A percentile compares a stretch with the other conserved stretches of the same genome.
Conservation (phyloP, 2,797 vertebrate genomes). For the Malacoraja senta region DNA sequence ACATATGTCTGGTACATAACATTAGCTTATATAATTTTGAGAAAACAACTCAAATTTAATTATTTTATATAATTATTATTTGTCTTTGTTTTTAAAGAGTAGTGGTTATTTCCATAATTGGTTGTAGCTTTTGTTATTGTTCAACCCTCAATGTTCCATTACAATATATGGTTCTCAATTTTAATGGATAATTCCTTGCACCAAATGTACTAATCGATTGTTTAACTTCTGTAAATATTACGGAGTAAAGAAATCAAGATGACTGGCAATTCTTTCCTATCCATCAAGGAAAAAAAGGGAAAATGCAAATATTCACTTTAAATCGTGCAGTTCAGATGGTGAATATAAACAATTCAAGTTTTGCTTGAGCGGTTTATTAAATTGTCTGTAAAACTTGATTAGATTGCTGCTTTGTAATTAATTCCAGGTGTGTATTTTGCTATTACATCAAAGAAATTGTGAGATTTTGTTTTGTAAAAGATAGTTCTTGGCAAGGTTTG, state of each 20-base stretch:
- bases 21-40: background rate
- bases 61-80: background rate
- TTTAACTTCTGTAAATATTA: background rate
- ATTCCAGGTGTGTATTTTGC: slow-evolving; percentile 2
- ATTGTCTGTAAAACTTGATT: background rate
- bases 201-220: background rate
- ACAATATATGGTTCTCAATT: background rate
- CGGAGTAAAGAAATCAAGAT: background rate
- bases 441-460: slow-evolving; percentile 29
- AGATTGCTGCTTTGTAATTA: slow-evolving; percentile 31
- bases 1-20: background rate
- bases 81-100: background rate
- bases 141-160: background rate
- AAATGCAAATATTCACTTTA: background rate
- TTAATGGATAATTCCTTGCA: background rate
- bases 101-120: background rate
- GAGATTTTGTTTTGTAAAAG: background rate
- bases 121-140: background rate
- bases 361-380: background rate
- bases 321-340: background rate
- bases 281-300: too few species aligned
- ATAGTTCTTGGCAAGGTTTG: background rate
- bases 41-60: background rate
- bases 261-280: background rate
- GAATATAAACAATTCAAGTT: background rate